These are phyloP conservation scores for Macrosteles quadrilineatus DNA, from an alignment of 1,140 invertebrate genomes.

Conservation along the genomic window DNA sequence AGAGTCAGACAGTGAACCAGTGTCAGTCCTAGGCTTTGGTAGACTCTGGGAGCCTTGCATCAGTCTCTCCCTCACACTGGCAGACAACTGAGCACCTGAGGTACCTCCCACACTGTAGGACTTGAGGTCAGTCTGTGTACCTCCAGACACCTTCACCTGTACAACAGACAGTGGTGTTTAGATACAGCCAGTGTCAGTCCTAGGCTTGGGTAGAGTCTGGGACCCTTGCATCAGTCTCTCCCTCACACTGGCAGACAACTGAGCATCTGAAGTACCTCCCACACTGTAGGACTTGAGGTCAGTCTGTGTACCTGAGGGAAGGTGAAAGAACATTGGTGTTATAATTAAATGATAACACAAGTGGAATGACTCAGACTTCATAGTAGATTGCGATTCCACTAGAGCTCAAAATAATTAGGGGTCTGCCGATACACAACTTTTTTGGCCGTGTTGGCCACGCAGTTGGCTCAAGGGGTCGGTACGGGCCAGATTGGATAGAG, in stretches of 20 bases:
- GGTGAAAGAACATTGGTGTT: too few species aligned
- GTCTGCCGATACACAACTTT: too few species aligned
- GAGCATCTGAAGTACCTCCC: conserved; percentile 58
- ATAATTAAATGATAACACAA: too few species aligned
- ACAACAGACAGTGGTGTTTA: too few species aligned
- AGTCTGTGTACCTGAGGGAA: conserved; percentile 88
- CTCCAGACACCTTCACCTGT: conserved; percentile 77
- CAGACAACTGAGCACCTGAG: conserved; percentile 74
- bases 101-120: conserved; percentile 56
- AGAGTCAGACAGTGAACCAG: conserved; percentile 76
- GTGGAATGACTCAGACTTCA: too few species aligned
- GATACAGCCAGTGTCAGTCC: conserved; percentile 58
- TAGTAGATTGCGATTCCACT: too few species aligned
- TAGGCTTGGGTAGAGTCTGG: conserved; percentile 73
- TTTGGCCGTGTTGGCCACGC: too few species aligned
- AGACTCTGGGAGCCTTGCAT: conserved; percentile 76
- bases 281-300: conserved; percentile 70
- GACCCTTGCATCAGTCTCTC: conserved; percentile 78
- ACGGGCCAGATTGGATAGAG: too few species aligned
- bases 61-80: conserved; percentile 77
- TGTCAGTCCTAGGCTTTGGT: conserved; percentile 61
- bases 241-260: conserved; percentile 79
- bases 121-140: conserved; percentile 83
- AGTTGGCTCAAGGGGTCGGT: too few species aligned
- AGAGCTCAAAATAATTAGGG: too few species aligned